A percentile compares a stretch with the other conserved stretches of the same genome.
Conservation (phyloP, 92 coral and sea anemone species). For the Blastomussa wellsi region DNA sequence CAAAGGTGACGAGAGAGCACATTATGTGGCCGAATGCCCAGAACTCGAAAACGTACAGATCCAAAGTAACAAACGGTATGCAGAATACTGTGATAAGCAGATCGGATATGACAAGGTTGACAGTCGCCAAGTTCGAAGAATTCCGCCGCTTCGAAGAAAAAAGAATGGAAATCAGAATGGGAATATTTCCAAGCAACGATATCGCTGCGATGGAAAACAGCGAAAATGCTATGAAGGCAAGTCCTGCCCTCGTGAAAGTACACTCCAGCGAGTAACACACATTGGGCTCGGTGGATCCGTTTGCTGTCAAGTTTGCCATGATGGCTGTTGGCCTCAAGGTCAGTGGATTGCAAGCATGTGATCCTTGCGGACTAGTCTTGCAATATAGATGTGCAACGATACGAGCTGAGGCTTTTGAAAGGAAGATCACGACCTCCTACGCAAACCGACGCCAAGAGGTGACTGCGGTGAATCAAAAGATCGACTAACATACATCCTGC, state of each 20-base stretch:
- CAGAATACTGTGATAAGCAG: slow-evolving; percentile 68
- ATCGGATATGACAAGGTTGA: slow-evolving; percentile 74
- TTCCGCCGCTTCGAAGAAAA: slow-evolving; percentile 52
- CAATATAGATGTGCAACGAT: slow-evolving; percentile 6
- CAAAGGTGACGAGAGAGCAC: slow-evolving; percentile 61
- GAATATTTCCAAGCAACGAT: slow-evolving; percentile 69
- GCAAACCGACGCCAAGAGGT: background rate
- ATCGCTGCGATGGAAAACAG: slow-evolving; percentile 46
- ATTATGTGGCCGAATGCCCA: slow-evolving; percentile 70
- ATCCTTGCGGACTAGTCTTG: background rate
- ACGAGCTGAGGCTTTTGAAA: background rate
- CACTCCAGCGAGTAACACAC: slow-evolving; percentile 39
- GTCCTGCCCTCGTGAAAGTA: slow-evolving; percentile 47
- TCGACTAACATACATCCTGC: background rate
- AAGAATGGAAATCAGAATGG: slow-evolving; percentile 51
- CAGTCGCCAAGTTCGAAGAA: slow-evolving; percentile 63
- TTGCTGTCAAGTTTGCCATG: slow-evolving; percentile 24
- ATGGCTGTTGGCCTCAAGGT: background rate
- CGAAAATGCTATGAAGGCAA: slow-evolving; percentile 37
- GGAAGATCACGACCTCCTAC: background rate
- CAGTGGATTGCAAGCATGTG: background rate
- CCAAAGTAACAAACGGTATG: slow-evolving; percentile 56
- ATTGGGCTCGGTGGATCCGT: background rate
- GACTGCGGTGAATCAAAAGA: slow-evolving; percentile 10
- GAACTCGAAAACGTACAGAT: slow-evolving; percentile 56